Conservation (phyloP, 2,888 invertebrate genomes). For the Vannuccia rotundouncinata region DNA sequence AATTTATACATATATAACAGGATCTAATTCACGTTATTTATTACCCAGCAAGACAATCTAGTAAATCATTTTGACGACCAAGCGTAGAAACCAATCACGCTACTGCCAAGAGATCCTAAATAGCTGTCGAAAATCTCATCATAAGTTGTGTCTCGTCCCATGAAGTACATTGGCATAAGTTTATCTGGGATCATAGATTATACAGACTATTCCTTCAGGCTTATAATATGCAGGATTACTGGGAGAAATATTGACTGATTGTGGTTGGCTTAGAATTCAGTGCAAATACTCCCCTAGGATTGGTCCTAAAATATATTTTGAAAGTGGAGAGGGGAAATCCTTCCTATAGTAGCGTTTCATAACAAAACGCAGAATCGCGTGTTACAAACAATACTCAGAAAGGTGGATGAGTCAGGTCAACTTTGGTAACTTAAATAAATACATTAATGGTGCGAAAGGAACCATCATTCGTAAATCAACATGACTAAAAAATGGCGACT, state of each 20-base stretch:
- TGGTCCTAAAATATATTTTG: neutral
- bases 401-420: neutral
- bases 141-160: neutral
- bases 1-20: neutral
- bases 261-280: neutral
- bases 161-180: neutral
- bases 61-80: neutral
- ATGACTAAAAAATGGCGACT: neutral
- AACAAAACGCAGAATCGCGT: neutral
- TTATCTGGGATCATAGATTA: neutral
- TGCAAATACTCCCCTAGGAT: neutral
- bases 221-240: neutral
- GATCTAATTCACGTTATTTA: neutral
- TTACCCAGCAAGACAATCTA: neutral
- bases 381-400: neutral
- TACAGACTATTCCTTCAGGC: neutral
- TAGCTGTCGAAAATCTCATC: neutral
- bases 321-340: neutral
- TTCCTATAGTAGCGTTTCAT: neutral
- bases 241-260: neutral
- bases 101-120: neutral
- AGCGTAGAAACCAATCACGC: no score
- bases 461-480: neutral
- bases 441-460: neutral
- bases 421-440: neutral